These are phyloP conservation scores for Callyntrura sp. DNA, from an alignment of 2,888 invertebrate species.

Conservation along the genomic window DNA sequence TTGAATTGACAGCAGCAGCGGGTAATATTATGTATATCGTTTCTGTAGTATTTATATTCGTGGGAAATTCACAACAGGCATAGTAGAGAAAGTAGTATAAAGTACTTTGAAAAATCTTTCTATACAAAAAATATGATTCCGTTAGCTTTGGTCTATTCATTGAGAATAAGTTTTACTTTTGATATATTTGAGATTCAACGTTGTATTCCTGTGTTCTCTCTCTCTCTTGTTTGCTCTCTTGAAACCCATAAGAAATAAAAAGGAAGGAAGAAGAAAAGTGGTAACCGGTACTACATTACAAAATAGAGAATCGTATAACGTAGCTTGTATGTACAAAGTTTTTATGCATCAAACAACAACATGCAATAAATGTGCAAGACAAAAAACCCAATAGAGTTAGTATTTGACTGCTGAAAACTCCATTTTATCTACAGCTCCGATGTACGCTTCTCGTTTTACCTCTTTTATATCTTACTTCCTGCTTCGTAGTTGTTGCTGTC, in stretches of 20 bases:
- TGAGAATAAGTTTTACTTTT: background rate
- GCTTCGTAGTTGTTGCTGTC: too few relatives aligned
- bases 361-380: background rate
- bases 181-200: slow-evolving; percentile 14
- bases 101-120: slow-evolving; percentile 24
- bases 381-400: background rate
- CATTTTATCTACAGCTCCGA: too few relatives aligned
- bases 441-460: too few relatives aligned
- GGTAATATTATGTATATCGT: slow-evolving; percentile 52
- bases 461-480: too few relatives aligned
- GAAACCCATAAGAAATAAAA: slow-evolving; percentile 1
- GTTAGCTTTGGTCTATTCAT: background rate
- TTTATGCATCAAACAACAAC: background rate
- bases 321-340: background rate
- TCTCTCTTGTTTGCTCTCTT: background rate
- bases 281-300: slow-evolving; percentile 59
- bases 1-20: slow-evolving; percentile 71
- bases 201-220: background rate
- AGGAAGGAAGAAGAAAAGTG: slow-evolving; percentile 60
- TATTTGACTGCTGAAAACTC: background rate
- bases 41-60: slow-evolving; percentile 32
- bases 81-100: background rate
- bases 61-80: slow-evolving; percentile 66
- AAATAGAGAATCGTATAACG: slow-evolving; percentile 12
- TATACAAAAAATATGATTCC: background rate